Base-by-base conservation (phyloP, 92 coral and sea anemone genomes). In the Paragorgia papillata region DNA sequence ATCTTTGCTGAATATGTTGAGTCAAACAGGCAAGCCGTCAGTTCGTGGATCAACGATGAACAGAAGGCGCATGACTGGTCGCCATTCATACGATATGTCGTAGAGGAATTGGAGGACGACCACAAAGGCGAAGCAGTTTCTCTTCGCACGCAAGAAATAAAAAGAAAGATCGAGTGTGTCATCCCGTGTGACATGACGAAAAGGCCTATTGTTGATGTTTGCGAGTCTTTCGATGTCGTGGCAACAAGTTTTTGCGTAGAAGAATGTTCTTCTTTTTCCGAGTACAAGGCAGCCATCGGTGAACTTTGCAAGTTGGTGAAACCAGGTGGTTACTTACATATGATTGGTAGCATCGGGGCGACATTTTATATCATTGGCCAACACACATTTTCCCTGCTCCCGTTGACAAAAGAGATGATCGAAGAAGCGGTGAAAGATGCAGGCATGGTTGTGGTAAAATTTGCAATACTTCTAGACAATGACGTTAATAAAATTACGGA, bases 1-100 rank as follows among this genome's bases (percentile, higher is more conserved):
- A 62, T 66, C 15, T 83, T 83, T 81, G 46, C 88, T 5, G 91
- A 87, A n/a, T 80, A 58, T 83, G 65, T 48, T n/a, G 83, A 83
- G 54, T 41, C 65, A 13, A 83, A 74, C 54, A 84, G 88, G 1
- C 40, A 69, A 26, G 85, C 76, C 12, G 84, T 83, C 0, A 76
- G 75, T 17, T 76, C 57, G 1, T 87, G 88, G 88, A 64, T n/a
- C 24, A 59, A 44, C 15, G 76, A 48, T 31, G 62, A 61, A 3
- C 53, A 41, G 9, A 58, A 74, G 9, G 34, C 81, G 15, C 59
- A 63, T 43, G 83, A 83, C 27, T 87, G 88, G 88, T 66, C 79
- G 17, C 30, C 83, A 13, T 40, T 74, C 66, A 66, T 84, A 57
- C 44, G 46, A 7, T 74, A 57, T 50, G 80, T 87, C 12, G 85